A percentile compares a stretch with the other conserved stretches of the same genome.
These are phyloP conservation scores for Ephydatia muelleri DNA, from an alignment of 37 sponge, comb jelly and placozoan species.

Conservation along the genomic window DNA sequence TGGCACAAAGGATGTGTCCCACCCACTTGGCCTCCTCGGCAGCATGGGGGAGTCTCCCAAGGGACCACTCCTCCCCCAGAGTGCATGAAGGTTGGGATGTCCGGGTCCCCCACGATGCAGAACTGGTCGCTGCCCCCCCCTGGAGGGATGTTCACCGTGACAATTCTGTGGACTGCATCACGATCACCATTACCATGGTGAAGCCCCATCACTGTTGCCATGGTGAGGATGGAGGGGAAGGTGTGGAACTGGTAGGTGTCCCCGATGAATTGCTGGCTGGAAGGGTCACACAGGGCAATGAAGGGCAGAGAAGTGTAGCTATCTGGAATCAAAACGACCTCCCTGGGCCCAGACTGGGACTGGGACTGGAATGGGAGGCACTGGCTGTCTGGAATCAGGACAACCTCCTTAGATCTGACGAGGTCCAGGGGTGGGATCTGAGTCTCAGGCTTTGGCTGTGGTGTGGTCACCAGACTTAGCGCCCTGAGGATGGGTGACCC, in stretches of 20 bases:
- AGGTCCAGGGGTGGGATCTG: no score
- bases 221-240: slow-evolving; percentile 68
- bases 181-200: slow-evolving; percentile 26
- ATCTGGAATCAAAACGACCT: slow-evolving; percentile 65
- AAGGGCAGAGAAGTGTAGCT: slow-evolving; percentile 61
- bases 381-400: no score
- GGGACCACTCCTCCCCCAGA: slow-evolving; percentile 41
- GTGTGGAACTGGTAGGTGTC: slow-evolving; percentile 48
- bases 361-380: no score
- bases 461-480: not conserved
- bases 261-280: slow-evolving; percentile 52
- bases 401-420: no score
- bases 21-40: slow-evolving; percentile 63
- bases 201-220: slow-evolving; percentile 51
- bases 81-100: slow-evolving; percentile 53
- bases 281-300: slow-evolving; percentile 39
- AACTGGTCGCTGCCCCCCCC: slow-evolving; percentile 40
- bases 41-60: slow-evolving; percentile 69
- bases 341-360: not conserved
- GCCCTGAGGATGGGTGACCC: slow-evolving; percentile 35
- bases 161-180: not conserved
- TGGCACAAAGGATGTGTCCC: slow-evolving; percentile 58
- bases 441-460: no score
- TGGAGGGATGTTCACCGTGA: slow-evolving; percentile 38
- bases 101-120: slow-evolving; percentile 73